Base-by-base conservation (phyloP, 2,888 invertebrate genomes). In the Smittia sp. region DNA sequence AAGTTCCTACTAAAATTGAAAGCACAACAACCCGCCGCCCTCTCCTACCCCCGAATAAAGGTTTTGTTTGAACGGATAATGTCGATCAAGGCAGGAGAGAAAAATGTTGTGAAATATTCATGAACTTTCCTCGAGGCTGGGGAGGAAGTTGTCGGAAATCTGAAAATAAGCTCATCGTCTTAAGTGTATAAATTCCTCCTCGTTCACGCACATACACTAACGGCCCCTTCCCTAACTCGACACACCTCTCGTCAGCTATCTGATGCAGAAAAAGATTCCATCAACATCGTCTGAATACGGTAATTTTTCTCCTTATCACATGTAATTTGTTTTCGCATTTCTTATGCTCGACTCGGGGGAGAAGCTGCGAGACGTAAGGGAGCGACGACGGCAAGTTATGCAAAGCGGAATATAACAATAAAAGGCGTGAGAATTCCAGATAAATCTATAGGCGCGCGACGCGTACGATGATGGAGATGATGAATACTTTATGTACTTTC, bases 371-470 rank as follows among this genome's bases (percentile, higher is more conserved):
- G 46, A 46, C 46, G 46, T 32, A 20, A 20, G 15, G 69, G 22
- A 68, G 27, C 22, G 15, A 32, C 13, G 15, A 67, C n/a, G n/a
- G n/a, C 2, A n/a, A 11, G 46, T 46, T 46, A 46, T 46, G 46
- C 46, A 52, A 69, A 46, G 54, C 69, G 52, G 69, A 69, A 69
- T 54, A 54, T 69, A 69, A 69, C 69, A 69, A 69, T 69, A 69
- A 69, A 54, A 69, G 54, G 54, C 54, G 69, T 54, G 54, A 69
- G 54, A 69, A 67, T 66, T 66, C 38, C n/a, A 2, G 46, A 11
- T n/a, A 46, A 46, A 46, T 46, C 46, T 46, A 46, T 46, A 15
- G 4, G 46, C 39, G 46, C 68, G 24, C 27, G 22, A 68, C 68
- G 39, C 18, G 46, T 15, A 46, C 41, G 46, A 68, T 68, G 68